A percentile compares a stretch with the other conserved stretches of the same genome.
These are phyloP conservation scores for Agrypnia vestita DNA, from an alignment of 1,140 invertebrate species.

Conservation along the genomic window DNA sequence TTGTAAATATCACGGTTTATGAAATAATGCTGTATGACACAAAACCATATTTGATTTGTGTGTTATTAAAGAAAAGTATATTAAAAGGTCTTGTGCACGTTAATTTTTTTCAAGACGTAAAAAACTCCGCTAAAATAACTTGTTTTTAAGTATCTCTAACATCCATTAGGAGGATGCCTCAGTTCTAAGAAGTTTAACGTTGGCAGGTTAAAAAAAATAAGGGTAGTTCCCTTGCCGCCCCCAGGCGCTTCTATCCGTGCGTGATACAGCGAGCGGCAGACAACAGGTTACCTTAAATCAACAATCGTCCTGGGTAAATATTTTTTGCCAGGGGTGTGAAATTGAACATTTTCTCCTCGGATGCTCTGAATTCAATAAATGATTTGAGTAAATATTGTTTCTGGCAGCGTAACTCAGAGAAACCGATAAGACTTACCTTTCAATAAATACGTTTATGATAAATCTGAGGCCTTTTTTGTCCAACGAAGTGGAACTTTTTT, in stretches of 20 bases:
- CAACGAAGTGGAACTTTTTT: too few relatives aligned
- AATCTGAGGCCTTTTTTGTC: too few relatives aligned
- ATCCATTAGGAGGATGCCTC: constrained; percentile 3
- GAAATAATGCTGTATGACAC: too few relatives aligned
- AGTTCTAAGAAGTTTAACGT: constrained; percentile 10
- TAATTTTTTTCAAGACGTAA: not conserved
- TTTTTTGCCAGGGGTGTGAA: constrained; percentile 20
- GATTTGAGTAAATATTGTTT: constrained; percentile 32
- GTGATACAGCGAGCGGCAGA: constrained; percentile 6
- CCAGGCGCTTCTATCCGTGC: constrained; percentile 1
- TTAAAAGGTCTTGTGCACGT: too few relatives aligned
- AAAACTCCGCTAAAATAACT: constrained; percentile 17
- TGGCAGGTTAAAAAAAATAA: constrained; percentile 3
- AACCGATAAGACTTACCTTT: not conserved
- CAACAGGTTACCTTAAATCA: constrained; percentile 29
- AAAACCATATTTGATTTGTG: too few relatives aligned
- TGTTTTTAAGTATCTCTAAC: not conserved
- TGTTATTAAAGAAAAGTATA: too few relatives aligned
- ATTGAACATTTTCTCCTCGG: constrained; percentile 29
- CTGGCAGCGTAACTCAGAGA: constrained; percentile 5
- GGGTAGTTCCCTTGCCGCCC: not conserved
- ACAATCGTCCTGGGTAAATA: constrained; percentile 29
- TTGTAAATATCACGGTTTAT: too few relatives aligned
- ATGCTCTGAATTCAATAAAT: constrained; percentile 21
- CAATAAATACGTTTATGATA: too few relatives aligned